These are phyloP conservation scores for Eclectus roratus DNA, from an alignment of 2,113 vertebrate species.

Conservation along the genomic window DNA sequence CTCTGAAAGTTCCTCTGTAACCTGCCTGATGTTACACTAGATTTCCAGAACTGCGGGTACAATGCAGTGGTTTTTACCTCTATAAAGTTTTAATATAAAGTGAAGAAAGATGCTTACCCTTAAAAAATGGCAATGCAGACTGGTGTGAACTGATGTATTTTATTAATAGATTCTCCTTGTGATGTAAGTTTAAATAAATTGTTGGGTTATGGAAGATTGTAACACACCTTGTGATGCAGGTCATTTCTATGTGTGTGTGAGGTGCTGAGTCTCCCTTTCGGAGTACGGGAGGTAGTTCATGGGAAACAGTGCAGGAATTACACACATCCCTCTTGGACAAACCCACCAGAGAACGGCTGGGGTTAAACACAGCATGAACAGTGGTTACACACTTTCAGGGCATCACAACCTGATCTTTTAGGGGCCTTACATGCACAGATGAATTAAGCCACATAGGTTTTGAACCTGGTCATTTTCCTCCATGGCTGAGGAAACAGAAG, in stretches of 20 bases:
- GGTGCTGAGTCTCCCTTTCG: background rate
- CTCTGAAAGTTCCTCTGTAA: slow-evolving; percentile 52
- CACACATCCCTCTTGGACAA: background rate
- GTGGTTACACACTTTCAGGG: background rate
- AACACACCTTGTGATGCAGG: background rate
- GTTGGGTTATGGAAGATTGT: slow-evolving; percentile 67
- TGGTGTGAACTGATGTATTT: slow-evolving; percentile 69
- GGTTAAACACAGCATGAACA: background rate
- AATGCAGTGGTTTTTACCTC: slow-evolving; percentile 58
- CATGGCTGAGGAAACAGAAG: background rate
- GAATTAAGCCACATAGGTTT: background rate
- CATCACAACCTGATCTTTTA: background rate
- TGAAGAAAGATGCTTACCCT: slow-evolving; percentile 61
- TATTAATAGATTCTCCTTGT: slow-evolving; percentile 70
- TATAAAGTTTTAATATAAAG: slow-evolving; percentile 64
- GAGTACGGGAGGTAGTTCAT: fast-evolving
- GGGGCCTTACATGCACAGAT: fast-evolving
- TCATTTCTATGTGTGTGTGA: background rate
- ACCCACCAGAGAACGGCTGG: background rate
- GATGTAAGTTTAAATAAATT: slow-evolving; percentile 78
- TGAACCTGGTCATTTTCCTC: background rate
- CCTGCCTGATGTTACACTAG: slow-evolving; percentile 25
- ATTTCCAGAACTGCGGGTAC: slow-evolving; percentile 43
- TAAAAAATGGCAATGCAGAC: slow-evolving; percentile 49
- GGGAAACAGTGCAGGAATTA: background rate